Conservation (phyloP, 23 tunicate species). For the Botrylloides violaceus region DNA sequence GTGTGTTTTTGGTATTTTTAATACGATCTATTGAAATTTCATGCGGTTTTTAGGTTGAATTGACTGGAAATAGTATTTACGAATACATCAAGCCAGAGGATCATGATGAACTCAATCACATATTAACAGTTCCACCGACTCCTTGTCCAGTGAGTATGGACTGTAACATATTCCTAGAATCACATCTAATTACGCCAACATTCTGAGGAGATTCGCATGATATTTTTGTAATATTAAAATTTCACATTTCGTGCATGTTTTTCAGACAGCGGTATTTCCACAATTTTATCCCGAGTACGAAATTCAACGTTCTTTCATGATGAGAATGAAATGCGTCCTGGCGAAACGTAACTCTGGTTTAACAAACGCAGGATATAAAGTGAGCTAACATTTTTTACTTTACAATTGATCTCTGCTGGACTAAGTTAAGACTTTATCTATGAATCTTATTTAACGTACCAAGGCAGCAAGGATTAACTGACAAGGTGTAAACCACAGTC, state of each 20-base stretch:
- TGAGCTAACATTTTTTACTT: too few species aligned
- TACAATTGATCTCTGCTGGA: too few species aligned
- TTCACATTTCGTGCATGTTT: too few species aligned
- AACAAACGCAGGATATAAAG: slow-evolving; percentile 88
- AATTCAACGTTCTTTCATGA: slow-evolving; percentile 54
- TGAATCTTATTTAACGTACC: too few species aligned
- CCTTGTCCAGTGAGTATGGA: slow-evolving; percentile 36
- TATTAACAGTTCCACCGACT: slow-evolving; percentile 76
- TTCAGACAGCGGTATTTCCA: slow-evolving; percentile 11
- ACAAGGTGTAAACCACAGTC: too few species aligned
- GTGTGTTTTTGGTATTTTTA: neutral
- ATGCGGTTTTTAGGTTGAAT: slow-evolving; percentile 43
- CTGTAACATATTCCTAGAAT: too few species aligned
- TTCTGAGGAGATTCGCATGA: too few species aligned
- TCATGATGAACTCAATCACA: slow-evolving; percentile 75
- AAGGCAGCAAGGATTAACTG: too few species aligned
- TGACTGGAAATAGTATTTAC: slow-evolving; percentile 92
- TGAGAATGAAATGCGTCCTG: slow-evolving; percentile 83
- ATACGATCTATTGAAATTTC: neutral
- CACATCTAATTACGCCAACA: too few species aligned
- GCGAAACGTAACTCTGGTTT: slow-evolving; percentile 89
- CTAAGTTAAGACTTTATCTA: too few species aligned
- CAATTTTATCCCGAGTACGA: slow-evolving; percentile 66
- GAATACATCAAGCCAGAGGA: slow-evolving; percentile 83
- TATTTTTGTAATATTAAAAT: too few species aligned